Evolutionary conservation across 2,888 invertebrate species (phyloP).

Genomic region (Rhodophaea formosa): DNA sequence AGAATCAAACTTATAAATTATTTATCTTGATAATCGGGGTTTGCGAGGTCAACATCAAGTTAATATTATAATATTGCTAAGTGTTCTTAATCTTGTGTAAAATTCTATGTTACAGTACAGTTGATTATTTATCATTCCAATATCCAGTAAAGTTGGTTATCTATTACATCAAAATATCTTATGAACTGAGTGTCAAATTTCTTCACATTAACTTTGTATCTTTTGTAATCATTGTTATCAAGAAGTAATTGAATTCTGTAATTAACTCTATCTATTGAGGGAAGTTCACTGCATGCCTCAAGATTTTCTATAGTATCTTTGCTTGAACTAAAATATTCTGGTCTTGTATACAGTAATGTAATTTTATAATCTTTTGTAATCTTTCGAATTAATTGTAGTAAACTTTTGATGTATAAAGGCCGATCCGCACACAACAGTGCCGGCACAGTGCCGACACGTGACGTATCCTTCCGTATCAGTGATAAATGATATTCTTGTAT

Average conservation of each 20-base stretch:
- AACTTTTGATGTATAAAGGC: slow-evolving; percentile 70
- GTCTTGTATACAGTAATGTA: slow-evolving; percentile 75
- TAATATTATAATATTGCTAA: too few species aligned
- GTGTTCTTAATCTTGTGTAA: too few species aligned
- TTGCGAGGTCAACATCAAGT: too few species aligned
- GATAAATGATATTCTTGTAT: too few species aligned
- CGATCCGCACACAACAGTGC: too few species aligned
- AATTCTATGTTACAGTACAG: background rate
- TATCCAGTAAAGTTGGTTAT: slow-evolving; percentile 38
- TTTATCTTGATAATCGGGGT: too few species aligned
- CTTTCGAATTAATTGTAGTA: slow-evolving; percentile 63
- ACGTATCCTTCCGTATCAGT: too few species aligned
- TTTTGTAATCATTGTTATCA: slow-evolving; percentile 24
- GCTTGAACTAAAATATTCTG: slow-evolving; percentile 70
- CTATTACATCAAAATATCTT: slow-evolving; percentile 35
- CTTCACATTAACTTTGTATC: slow-evolving; percentile 37
- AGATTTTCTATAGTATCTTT: slow-evolving; percentile 49
- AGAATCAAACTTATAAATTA: too few species aligned
- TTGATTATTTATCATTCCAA: slow-evolving; percentile 9
- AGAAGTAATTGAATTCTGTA: slow-evolving; percentile 57
- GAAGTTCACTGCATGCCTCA: slow-evolving; percentile 41
- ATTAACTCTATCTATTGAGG: slow-evolving; percentile 50
- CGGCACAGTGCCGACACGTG: too few species aligned
- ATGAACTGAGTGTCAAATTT: slow-evolving; percentile 33
- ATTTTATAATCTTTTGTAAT: slow-evolving; percentile 73